Base-by-base conservation (phyloP, 2,888 invertebrate species). In the Anoplius nigerrimus region DNA sequence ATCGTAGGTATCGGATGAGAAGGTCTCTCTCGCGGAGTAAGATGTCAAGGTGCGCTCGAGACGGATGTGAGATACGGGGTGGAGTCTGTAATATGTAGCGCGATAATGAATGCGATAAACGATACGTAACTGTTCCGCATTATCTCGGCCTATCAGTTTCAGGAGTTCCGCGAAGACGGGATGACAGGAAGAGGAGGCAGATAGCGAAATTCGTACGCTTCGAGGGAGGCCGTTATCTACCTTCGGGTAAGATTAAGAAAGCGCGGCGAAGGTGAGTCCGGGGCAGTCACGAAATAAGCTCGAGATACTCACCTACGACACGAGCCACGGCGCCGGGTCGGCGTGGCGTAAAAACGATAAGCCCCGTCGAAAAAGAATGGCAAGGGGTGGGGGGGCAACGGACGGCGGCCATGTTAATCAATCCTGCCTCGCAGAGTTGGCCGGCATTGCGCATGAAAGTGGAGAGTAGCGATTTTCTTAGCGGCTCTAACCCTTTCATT, bases 401-500 rank as follows among this genome's bases (percentile, higher is more conserved):
- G 2, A 65, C 18, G 45, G 54, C 46, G 16, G 16, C 43, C 27
- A 21, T n/a, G 15, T 8, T 54, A 66, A 69, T 78, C 71, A 63
- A 72, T 75, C 66, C 69, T 69, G 66, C 63, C 64, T n/a, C n/a
- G 6, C 11, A 34, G 34, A 18, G 59, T 21, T 45, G 58, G 8
- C 24, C 62, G n/a, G 18, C 43, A 43, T 70, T 62, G 69, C 53
- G 56, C 45, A 48, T 22, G 22, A 46, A 34, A 34, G 34, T 8
- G 53, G 62, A 56, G 57, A 62, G 58, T 62, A 60, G 62, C 66
- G 64, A 68, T 72, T 77, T 75, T 67, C 72, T 65, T 54, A 56
- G 67, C 71, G 65, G 71, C 66, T 43, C 42, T 48, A 75, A 34
- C 63, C 67, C 70, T 74, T 79, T 79, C 76, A 76, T 78, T 79